Evolutionary conservation across 2,888 invertebrate species (phyloP), one percentile per base, ranked within the genome.

Genomic region (Sinopyrophorus schimmeli): DNA sequence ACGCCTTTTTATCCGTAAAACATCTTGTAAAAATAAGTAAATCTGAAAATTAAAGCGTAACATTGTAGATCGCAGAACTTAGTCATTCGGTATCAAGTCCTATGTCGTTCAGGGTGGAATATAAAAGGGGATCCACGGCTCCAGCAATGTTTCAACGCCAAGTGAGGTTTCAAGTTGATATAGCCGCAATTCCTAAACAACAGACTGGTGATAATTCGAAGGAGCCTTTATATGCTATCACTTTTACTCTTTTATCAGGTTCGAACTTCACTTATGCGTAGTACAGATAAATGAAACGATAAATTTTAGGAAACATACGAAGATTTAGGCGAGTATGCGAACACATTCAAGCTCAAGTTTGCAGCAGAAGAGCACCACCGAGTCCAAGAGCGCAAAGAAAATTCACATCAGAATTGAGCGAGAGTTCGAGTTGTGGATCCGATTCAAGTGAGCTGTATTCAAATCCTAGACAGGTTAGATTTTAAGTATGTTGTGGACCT

Each of bases 51-150:
- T 11, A 35, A 24, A 35, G 24, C 15, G 18, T 7, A 14, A 17
- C 32, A 21, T 43, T 75, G 3, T 75, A 94, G 94, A 94, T 96
- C 82, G 90, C 94, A 9, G 95, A 96, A 74, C 74, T 96, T 64
- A 93, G 92, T 31, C 99, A 99, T 77, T 97, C 93, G 67, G 98
- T 99, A n/a, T 84, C 94, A 17, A 95, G 95, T 55, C 96, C 98
- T 34, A 95, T 95, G 82, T 95, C 96, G 21, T 99, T 99, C 77
- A 84, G 94, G 41, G 97, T 98, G 47, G 98, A 99, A 72, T 99
- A 98, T 77, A 93, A 95, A 70, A 79, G 98, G 34, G 94, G 91
- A 11, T 89, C 91, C 28, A 91, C 94, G 57, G 94, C 93, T 41
- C 92, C 94, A 12, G 92, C 92, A 53, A 93, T 97, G 91, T 96